phyloP scores from a whole-genome alignment of 2,888 invertebrate genomes.

The Acleris cristana region DNA sequence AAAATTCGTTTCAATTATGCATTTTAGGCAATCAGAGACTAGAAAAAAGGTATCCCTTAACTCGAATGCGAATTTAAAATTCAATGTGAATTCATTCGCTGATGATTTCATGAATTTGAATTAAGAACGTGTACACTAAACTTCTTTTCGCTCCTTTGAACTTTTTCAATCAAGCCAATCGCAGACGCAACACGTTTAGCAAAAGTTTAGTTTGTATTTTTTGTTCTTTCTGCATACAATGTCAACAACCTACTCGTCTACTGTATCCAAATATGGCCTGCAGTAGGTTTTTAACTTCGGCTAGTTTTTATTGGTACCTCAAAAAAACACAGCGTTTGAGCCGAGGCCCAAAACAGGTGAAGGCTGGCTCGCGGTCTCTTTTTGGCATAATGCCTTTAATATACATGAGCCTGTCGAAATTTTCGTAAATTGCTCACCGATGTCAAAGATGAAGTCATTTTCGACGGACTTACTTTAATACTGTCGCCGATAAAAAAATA shows the following conservation, averaged over 20 bases:
- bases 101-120: too few relatives aligned
- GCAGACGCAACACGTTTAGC: too few relatives aligned
- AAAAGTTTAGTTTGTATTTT: too few relatives aligned
- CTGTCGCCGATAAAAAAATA: conserved; percentile 51
- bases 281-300: not conserved
- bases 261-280: not conserved
- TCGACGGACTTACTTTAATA: conserved; percentile 46
- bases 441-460: conserved; percentile 61
- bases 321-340: conserved; percentile 41
- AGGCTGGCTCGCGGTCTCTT: conserved; percentile 42
- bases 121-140: too few relatives aligned
- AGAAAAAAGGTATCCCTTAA: too few relatives aligned
- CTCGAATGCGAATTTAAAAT: too few relatives aligned
- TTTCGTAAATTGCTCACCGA: conserved; percentile 50
- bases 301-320: conserved; percentile 38
- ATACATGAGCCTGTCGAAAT: conserved; percentile 51
- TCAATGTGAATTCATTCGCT: too few relatives aligned
- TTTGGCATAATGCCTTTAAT: conserved; percentile 50
- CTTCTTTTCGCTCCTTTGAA: too few relatives aligned
- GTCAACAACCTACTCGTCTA: too few relatives aligned
- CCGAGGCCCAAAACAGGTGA: conserved; percentile 45
- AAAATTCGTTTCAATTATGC: not conserved
- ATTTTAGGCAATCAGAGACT: not conserved
- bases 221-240: too few relatives aligned
- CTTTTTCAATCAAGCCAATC: too few relatives aligned